Base-by-base conservation (phyloP, 2,888 invertebrate genomes). In the Cyrtodaria siliqua region DNA sequence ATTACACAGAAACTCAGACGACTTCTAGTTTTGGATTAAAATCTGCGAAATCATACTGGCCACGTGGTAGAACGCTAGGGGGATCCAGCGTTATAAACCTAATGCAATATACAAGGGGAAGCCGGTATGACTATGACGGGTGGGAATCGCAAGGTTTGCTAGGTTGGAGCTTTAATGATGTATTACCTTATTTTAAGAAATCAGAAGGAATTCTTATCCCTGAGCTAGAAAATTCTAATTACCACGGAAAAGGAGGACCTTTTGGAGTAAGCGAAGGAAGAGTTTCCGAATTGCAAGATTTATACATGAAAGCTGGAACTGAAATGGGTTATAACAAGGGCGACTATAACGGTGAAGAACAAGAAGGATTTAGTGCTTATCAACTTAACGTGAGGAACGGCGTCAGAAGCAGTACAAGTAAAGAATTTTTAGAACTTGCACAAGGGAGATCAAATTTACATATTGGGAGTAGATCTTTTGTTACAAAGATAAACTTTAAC, bases 261-360 rank as follows among this genome's bases (percentile, higher is more conserved):
- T 9, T 88, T 71, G 61, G 61, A 12, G 86, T 90, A 26, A 82
- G 79, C 40, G 83, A 86, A 49, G 79, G 80, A 57, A 47, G 29
- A 8, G 44, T 62, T 6, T 86, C 88, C 2, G 70, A 74, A 9
- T 64, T 90, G 6, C 79, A 74, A 2, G 78, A 86, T 12, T 69
- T 79, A 26, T 89, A 88, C 74, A 62, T 89, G 3, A 88, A 94
- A 60, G 96, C 95, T 50, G 94, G 95, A 12, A 89, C 93, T 86
- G 94, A 95, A 91, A 91, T 96, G 85, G 95, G 95, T 44, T 95
- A 94, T 88, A 80, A 91, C 1, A 86, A 92, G 38, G 82, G 93
- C 53, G 93, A 94, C 83, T 88, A 94, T 50, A 94, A 94, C 87
- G 91, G 92, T 67, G 88, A 79, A 47, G 73, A 86, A 27, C 81